phyloP scores from a whole-genome alignment of 2,113 vertebrate genomes.

The Morone chrysops region DNA sequence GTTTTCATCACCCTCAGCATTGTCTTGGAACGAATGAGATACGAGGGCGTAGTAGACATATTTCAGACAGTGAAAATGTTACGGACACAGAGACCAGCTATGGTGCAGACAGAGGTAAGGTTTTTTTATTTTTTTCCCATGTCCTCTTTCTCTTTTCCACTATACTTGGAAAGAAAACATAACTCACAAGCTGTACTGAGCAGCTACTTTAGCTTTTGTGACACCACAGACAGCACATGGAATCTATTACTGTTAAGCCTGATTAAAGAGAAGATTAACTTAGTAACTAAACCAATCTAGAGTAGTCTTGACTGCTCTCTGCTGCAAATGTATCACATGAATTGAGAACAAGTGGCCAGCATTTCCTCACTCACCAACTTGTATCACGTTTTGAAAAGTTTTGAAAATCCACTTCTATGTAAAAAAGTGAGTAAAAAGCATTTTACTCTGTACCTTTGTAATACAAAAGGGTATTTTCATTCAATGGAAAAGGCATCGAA shows the following conservation, averaged over 20 bases:
- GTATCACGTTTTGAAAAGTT: not conserved
- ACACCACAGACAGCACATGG: not conserved
- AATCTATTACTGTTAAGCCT: not conserved
- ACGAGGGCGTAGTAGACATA: conserved; percentile 99
- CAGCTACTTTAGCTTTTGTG: not conserved
- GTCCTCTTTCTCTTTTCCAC: not conserved
- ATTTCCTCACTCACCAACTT: not conserved
- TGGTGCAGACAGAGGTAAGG: conserved; percentile 99
- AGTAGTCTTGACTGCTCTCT: not conserved
- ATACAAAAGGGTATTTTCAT: not conserved
- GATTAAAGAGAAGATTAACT: conserved; percentile 40
- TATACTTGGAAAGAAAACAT: not conserved
- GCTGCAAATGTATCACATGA: conserved; percentile 25
- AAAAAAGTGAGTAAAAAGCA: not conserved
- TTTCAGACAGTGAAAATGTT: conserved; percentile 99
- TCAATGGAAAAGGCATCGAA: conserved; percentile 2
- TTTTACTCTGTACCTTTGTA: not conserved
- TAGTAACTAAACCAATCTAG: conserved; percentile 6
- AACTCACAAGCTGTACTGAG: not conserved
- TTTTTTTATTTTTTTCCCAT: not conserved
- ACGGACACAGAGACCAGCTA: conserved; percentile 97
- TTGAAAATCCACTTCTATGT: not conserved
- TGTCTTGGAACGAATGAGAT: conserved; percentile 99
- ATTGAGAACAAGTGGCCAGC: conserved; percentile 20
- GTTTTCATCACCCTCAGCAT: conserved; percentile 99